Evolutionary conservation across 53 echinoderm and acorn worm species (phyloP), one percentile per base, ranked within the genome.

Genomic region (Patiria pectinifera): DNA sequence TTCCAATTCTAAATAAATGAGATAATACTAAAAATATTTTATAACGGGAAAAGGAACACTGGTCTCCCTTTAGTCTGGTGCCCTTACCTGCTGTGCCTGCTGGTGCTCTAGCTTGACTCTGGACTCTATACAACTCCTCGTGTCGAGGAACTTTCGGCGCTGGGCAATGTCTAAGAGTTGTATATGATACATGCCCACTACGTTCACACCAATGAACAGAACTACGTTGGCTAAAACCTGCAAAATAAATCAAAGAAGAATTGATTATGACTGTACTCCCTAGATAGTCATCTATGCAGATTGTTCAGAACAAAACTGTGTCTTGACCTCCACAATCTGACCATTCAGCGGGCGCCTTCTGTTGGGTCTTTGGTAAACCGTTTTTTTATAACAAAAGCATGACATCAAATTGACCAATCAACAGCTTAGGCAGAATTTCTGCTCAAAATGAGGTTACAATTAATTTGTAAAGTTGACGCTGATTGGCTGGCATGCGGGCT

Each of bases 51-150:
- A 69, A 69, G 69, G 21, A 4, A 15, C 15, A 69, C 21, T 4
- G 15, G 16, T 18, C 4, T 18, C 69, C 23, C 24, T 83, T 83
- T 83, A 83, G 83, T 21, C 83, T 83, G 83, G 83, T 83, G 60
- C 62, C 83, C 84, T 92, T 90, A 98, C 98, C 96, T 98, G 98
- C 72, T 98, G 98, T 70, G 94, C 96, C 84, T 98, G 98, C 60
- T 96, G 94, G 62, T 98, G 95, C 60, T 98, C 98, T 24, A 98
- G 91, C 86, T 98, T 98, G 77, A 98, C 95, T 93, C 99, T 95
- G 49, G 96, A 95, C 71, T 98, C 99, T 72, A 98, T 98, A 86
- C 96, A 98, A 87, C 94, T 95, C 95, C 99, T 93, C 2, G 99
- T 98, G 48, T 98, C 99, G 8, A 98, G 94, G 85, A 98, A 98